Percentiles rank a stretch among this genome's conserved stretches.
These are phyloP conservation scores for Jacana jacana DNA, from an alignment of 2,113 vertebrate species.

Conservation along the genomic window DNA sequence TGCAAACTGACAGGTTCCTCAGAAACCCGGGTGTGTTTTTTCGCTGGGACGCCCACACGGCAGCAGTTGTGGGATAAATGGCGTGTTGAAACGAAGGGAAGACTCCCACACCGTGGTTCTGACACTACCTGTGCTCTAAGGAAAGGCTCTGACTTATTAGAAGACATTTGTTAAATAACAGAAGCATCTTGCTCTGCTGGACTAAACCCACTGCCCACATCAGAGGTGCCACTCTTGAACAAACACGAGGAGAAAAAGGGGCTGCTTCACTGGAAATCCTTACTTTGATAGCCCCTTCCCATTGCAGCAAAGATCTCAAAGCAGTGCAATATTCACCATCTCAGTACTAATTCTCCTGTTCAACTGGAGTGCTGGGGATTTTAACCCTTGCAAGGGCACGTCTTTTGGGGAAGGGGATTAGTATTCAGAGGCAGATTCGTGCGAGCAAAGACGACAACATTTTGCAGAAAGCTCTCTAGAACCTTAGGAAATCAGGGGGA, in stretches of 20 bases:
- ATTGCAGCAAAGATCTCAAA: background rate
- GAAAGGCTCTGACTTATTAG: background rate
- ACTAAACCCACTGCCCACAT: background rate
- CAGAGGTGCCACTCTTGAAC: background rate
- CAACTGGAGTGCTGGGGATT: background rate
- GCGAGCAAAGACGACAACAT: accelerated
- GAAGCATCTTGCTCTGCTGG: background rate
- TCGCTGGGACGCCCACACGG: background rate
- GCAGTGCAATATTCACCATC: background rate
- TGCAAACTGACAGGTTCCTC: background rate
- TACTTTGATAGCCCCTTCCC: background rate
- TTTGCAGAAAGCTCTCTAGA: background rate
- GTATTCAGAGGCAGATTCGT: background rate
- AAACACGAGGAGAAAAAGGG: background rate
- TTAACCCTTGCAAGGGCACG: background rate
- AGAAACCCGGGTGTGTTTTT: background rate
- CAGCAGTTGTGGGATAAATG: background rate
- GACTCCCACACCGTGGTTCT: background rate
- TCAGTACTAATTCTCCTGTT: background rate
- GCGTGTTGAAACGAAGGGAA: background rate
- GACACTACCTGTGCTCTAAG: background rate
- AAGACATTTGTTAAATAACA: background rate
- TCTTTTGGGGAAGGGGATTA: background rate
- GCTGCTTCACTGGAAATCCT: background rate
- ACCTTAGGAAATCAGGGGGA: background rate